Conservation (phyloP, 1,140 invertebrate genomes). For the Brachystomella parvula region DNA sequence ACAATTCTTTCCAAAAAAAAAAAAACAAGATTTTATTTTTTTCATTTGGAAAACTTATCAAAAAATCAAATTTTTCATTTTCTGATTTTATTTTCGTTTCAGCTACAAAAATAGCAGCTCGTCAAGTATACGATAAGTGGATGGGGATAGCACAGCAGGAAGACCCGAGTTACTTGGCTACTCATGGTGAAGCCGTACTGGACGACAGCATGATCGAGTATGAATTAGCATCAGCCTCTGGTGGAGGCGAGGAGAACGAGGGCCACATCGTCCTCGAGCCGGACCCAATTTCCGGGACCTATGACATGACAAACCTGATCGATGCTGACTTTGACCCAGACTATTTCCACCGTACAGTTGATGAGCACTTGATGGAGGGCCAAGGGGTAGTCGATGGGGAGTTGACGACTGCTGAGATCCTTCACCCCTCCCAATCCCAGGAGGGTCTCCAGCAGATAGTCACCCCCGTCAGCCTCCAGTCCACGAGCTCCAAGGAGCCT, state of each 20-base stretch:
- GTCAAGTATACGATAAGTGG: conserved; percentile 81
- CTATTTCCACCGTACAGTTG: conserved; percentile 17
- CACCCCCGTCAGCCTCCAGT: not conserved
- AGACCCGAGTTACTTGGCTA: conserved; percentile 16
- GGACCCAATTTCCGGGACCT: not conserved
- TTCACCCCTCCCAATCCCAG: not conserved
- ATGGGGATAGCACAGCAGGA: conserved; percentile 65
- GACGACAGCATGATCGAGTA: not conserved
- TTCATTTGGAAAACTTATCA: not conserved
- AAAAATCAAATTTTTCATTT: not conserved
- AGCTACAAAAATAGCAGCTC: conserved; percentile 63
- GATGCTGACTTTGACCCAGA: conserved; percentile 28
- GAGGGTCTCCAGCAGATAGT: not conserved
- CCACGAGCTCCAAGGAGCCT: not conserved
- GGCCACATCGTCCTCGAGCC: not conserved
- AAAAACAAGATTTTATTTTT: not conserved
- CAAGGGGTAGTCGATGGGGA: not conserved
- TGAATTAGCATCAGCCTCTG: not conserved
- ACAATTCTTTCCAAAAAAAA: too few relatives aligned
- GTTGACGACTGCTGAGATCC: not conserved
- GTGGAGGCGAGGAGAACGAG: not conserved
- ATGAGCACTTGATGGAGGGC: conserved; percentile 19
- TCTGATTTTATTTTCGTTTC: conserved; percentile 41
- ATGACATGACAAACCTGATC: conserved; percentile 9
- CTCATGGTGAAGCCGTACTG: not conserved